Base-by-base conservation (phyloP, 2,113 vertebrate species). In the Ciconia stormi region DNA sequence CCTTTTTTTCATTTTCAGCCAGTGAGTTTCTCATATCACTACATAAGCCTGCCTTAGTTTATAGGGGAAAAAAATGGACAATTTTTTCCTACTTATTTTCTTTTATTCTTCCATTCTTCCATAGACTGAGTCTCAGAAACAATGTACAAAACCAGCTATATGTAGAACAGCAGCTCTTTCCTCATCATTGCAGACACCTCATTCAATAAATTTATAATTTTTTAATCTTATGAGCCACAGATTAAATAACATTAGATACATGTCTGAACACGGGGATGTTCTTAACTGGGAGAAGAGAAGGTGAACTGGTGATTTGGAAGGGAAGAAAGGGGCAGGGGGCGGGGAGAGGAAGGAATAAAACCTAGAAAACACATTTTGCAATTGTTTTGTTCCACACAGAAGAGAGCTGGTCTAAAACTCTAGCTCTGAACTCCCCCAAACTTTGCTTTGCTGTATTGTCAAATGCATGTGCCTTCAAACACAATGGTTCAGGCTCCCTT, bases 311-410 rank as follows among this genome's bases (percentile, higher is more conserved):
- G 58, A 62, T 36, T 25, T 0, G 11, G 27, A 78, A n/a, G 6
- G 12, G 12, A 74, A 78, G 19, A 70, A 81, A 81, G 15, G 38
- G 38, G 38, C 38, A 56, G 13, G 62, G 83, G 8, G 9, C 6
- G 17, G 2, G 14, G 23, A 23, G 44, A 10, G 7, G 1, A 0
- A 20, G 2, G 1, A 52, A 29, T 34, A 6, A 69, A 76, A 56
- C 8, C 4, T 40, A 49, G 30, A 34, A 76, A 76, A 29, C 6
- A 14, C 4, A 21, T 82, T 67, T 87, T 44, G 22, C 9, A 61
- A 9, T 67, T 52, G 5, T 65, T 22, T 12, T 44, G 20, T 50
- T 86, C 13, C 6, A 18, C 55, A 66, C 13, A 82, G n/a, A 9
- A 13, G 16, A 76, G n/a, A 90, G 5, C 12, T 90, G 15, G 14